Conservation (phyloP, 2,888 invertebrate species). For the Tetranychus piercei region DNA sequence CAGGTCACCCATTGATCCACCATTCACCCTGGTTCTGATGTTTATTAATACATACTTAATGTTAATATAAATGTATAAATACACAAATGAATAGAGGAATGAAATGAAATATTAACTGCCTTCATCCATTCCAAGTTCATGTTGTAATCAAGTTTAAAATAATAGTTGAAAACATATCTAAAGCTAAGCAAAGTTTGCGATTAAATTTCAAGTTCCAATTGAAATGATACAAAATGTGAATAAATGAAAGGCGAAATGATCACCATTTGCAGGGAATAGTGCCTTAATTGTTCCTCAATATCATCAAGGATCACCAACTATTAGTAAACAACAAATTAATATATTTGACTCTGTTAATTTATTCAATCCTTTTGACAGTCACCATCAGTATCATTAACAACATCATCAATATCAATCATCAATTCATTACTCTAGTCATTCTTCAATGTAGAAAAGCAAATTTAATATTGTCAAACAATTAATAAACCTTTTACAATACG, state of each 20-base stretch:
- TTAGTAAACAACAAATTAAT: not conserved
- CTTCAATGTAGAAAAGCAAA: not conserved
- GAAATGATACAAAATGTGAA: no score
- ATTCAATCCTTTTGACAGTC: not conserved
- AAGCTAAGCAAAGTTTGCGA: no score
- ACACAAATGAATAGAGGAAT: no score
- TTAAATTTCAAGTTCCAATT: no score
- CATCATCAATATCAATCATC: not conserved
- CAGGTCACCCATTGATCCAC: not conserved
- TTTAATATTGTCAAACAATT: not conserved
- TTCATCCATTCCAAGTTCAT: no score
- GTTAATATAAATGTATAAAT: no score
- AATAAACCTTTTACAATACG: not conserved
- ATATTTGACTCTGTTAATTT: not conserved
- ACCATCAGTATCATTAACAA: not conserved
- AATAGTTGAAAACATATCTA: no score
- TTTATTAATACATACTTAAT: no score
- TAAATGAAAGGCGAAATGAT: not conserved
- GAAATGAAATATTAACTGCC: no score
- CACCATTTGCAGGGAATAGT: not conserved
- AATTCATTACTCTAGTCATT: not conserved
- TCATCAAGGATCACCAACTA: not conserved
- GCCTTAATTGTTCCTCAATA: not conserved
- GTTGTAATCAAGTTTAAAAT: no score
- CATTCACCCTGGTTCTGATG: not conserved